Evolutionary conservation across 2,888 invertebrate species (phyloP).

Genomic region (Isotomurus palustris): DNA sequence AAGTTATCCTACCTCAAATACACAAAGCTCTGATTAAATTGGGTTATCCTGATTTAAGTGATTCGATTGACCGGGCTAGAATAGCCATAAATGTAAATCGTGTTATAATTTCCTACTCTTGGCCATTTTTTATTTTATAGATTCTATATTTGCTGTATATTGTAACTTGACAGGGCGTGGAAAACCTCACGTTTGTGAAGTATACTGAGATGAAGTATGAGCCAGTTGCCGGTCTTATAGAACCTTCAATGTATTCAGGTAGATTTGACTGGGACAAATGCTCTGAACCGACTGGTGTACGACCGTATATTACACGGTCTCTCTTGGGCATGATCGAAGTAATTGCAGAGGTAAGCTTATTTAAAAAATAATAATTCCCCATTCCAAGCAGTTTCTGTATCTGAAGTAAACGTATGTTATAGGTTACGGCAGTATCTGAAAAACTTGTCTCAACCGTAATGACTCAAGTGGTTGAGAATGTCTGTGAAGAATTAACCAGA

Average conservation of each 20-base stretch:
- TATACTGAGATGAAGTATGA: slow-evolving; percentile 80
- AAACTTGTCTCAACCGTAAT: slow-evolving; percentile 60
- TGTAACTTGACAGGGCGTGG: slow-evolving; percentile 40
- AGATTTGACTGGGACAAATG: slow-evolving; percentile 79
- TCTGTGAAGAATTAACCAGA: slow-evolving; percentile 85
- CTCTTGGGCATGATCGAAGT: slow-evolving; percentile 54
- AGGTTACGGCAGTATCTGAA: slow-evolving; percentile 75
- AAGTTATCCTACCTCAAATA: slow-evolving; percentile 67
- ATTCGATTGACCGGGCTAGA: slow-evolving; percentile 61
- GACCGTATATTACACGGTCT: slow-evolving; percentile 72
- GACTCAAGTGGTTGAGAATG: slow-evolving; percentile 78
- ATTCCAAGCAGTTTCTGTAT: background rate
- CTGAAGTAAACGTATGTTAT: too few relatives aligned
- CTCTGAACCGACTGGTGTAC: slow-evolving; percentile 67
- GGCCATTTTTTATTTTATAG: background rate
- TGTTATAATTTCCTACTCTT: background rate
- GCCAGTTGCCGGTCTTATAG: slow-evolving; percentile 91
- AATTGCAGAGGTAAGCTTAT: slow-evolving; percentile 52
- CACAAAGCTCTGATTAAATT: slow-evolving; percentile 62
- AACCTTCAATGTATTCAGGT: slow-evolving; percentile 92
- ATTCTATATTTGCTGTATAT: background rate
- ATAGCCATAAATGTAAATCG: slow-evolving; percentile 47
- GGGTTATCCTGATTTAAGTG: slow-evolving; percentile 69
- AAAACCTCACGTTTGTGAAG: slow-evolving; percentile 48
- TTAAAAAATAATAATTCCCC: background rate